phyloP scores from a whole-genome alignment of 2,113 vertebrate species.

The Pseudopodoces humilis region DNA sequence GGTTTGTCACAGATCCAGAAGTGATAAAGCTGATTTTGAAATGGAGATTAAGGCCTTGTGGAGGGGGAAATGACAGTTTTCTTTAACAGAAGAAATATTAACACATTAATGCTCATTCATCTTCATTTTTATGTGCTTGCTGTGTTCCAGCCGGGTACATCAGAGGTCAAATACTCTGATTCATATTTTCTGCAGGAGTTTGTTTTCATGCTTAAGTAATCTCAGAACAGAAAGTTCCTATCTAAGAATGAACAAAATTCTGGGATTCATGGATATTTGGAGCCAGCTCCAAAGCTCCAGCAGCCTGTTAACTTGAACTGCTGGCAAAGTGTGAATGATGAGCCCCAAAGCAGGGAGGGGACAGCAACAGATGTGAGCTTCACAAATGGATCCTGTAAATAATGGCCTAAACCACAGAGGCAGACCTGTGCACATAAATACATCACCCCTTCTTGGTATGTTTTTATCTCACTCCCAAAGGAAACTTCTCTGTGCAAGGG shows the following conservation, averaged over 20 bases:
- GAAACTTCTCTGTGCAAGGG: background rate
- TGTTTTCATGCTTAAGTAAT: background rate
- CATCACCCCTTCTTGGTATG: background rate
- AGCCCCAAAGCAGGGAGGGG: background rate
- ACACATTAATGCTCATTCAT: background rate
- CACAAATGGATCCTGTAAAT: background rate
- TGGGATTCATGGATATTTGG: background rate
- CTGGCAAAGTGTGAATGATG: background rate
- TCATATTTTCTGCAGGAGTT: background rate
- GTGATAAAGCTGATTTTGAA: conserved; percentile 36
- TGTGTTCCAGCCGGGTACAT: background rate
- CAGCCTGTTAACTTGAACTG: background rate
- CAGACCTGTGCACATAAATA: background rate
- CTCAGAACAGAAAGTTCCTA: background rate
- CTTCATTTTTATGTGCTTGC: background rate
- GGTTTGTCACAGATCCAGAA: conserved; percentile 43
- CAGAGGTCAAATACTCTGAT: background rate
- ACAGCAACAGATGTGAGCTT: background rate
- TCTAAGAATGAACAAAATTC: background rate
- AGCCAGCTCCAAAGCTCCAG: background rate
- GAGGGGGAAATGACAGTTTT: background rate
- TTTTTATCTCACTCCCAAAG: background rate
- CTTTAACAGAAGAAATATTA: conserved; percentile 18
- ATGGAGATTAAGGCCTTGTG: background rate
- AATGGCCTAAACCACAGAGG: background rate